These are phyloP conservation scores for Hypotaenidia okinawae DNA, from an alignment of 2,797 vertebrate genomes.

Conservation along the genomic window DNA sequence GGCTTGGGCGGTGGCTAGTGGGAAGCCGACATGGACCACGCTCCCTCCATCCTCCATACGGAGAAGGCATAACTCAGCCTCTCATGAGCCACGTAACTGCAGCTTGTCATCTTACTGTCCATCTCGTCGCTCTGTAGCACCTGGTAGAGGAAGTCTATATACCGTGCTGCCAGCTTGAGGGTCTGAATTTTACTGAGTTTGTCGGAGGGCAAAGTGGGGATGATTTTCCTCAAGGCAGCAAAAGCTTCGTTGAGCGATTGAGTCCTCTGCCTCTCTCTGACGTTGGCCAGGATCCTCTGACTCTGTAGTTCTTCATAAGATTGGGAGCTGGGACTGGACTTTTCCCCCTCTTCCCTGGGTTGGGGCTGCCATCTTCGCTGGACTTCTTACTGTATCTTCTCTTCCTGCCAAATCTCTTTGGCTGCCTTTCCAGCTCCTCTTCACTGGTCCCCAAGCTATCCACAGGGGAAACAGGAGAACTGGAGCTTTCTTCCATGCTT, in stretches of 20 bases:
- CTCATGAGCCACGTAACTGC: constrained; percentile 98
- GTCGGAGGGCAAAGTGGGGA: constrained; percentile 96
- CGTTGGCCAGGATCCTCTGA: constrained; percentile 96
- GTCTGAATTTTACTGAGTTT: constrained; percentile 99
- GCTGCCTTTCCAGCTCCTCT: constrained; percentile 90
- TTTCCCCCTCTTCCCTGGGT: constrained; percentile 90
- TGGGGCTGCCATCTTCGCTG: constrained; percentile 94
- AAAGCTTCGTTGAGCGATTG: constrained; percentile 98
- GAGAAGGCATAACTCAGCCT: constrained; percentile 99
- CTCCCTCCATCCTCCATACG: constrained; percentile 99
- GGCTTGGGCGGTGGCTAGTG: constrained; percentile 83
- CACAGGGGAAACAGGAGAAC: constrained; percentile 93
- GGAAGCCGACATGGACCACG: constrained; percentile 98
- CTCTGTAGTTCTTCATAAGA: constrained; percentile 96
- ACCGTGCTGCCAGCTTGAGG: constrained; percentile 95
- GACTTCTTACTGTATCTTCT: constrained; percentile 83
- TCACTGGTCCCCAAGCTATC: constrained; percentile 97
- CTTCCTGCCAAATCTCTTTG: constrained; percentile 89
- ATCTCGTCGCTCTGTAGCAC: constrained; percentile 98
- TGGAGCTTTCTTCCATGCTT: constrained; percentile 86
- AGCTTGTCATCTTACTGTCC: constrained; percentile 97
- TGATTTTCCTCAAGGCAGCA: constrained; percentile 93
- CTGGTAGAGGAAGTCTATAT: constrained; percentile 99
- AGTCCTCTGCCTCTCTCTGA: constrained; percentile 96
- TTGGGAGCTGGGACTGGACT: constrained; percentile 89